Percentiles rank a stretch among this genome's conserved stretches.
Conservation (phyloP, 2,888 invertebrate species). For the Drosophila aldrichi region DNA sequence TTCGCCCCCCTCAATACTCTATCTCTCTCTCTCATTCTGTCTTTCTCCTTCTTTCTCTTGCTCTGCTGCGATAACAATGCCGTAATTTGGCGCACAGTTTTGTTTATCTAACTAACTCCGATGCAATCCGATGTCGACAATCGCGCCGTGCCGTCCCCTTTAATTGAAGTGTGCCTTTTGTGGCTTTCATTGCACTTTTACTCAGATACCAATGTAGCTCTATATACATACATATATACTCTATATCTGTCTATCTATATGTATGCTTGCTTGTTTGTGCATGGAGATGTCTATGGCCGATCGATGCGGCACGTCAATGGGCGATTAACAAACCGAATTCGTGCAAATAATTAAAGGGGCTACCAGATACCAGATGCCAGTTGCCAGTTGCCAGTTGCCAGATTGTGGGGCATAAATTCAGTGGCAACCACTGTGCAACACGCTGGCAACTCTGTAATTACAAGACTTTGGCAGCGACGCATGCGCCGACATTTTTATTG, state of each 20-base stretch:
- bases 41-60: neutral
- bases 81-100: conserved; percentile 69
- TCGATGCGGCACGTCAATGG: conserved; percentile 55
- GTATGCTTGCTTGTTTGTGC: conserved; percentile 19
- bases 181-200: conserved; percentile 65
- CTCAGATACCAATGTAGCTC: conserved; percentile 29
- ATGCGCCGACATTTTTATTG: conserved; percentile 57
- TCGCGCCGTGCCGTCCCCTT: conserved; percentile 57
- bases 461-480: conserved; percentile 49
- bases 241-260: conserved; percentile 7
- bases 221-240: conserved; percentile 13
- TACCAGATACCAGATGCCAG: conserved; percentile 16
- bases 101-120: conserved; percentile 62
- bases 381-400: conserved; percentile 31
- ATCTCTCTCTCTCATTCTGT: neutral
- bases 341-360: conserved; percentile 73
- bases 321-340: conserved; percentile 67
- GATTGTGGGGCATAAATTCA: conserved; percentile 38
- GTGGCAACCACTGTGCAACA: conserved; percentile 44
- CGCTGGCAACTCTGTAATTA: conserved; percentile 50
- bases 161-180: conserved; percentile 70
- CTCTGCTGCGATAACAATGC: conserved; percentile 64
- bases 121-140: conserved; percentile 54
- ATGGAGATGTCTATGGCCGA: conserved; percentile 55
- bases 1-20: conserved; percentile 21